Evolutionary conservation across 2,888 invertebrate genomes (phyloP).

Genomic region (Dicycla oo): DNA sequence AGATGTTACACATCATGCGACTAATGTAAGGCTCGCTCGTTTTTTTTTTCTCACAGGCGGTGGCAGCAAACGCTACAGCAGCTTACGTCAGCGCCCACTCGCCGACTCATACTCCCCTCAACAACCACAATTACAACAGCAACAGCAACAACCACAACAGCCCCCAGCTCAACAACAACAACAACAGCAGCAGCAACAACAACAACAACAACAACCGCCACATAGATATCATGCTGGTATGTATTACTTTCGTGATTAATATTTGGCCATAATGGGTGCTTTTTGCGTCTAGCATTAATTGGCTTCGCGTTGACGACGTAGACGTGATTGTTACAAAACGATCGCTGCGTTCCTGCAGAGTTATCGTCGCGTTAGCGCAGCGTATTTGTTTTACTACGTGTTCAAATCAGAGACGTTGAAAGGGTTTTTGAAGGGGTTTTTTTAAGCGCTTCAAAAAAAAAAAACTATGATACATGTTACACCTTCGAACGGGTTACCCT

Average conservation of each 20-base stretch:
- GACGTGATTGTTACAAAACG: not conserved
- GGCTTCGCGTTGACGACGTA: not conserved
- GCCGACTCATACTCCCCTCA: constrained; percentile 88
- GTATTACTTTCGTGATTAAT: constrained; percentile 5
- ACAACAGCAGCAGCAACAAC: constrained; percentile 53
- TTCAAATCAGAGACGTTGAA: no score
- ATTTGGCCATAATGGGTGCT: not conserved
- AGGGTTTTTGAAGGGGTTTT: no score
- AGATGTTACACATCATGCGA: no score
- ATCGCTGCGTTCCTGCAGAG: not conserved
- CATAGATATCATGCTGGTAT: constrained; percentile 79
- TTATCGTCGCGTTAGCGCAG: not conserved
- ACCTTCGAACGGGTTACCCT: no score
- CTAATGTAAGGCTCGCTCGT: no score
- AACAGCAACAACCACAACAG: constrained; percentile 55
- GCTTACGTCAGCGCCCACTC: constrained; percentile 90
- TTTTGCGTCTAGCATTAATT: not conserved
- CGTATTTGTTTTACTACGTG: no score
- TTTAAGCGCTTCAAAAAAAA: no score
- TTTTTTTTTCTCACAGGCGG: constrained; percentile 67
- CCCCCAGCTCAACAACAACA: constrained; percentile 58
- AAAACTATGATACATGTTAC: no score
- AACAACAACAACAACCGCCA: constrained; percentile 65
- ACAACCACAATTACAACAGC: constrained; percentile 66
- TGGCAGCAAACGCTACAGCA: constrained; percentile 91